A percentile compares a stretch with the other conserved stretches of the same genome.
These are phyloP conservation scores for Potamilus streckersoni DNA, from an alignment of 1,140 invertebrate species.

Conservation along the genomic window DNA sequence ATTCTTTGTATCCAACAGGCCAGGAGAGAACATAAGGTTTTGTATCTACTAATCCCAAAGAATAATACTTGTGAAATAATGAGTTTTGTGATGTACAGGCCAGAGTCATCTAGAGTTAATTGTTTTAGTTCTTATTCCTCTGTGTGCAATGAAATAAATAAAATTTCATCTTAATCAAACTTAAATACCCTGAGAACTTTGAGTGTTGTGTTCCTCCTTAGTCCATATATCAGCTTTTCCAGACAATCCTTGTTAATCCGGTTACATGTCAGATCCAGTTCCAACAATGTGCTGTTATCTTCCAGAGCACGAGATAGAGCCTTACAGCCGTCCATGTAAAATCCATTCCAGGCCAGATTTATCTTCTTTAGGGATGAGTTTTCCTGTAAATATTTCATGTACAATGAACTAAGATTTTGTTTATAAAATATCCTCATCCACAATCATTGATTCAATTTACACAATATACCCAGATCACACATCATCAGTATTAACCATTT, in stretches of 20 bases:
- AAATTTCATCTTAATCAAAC: not conserved
- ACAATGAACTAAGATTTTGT: no score
- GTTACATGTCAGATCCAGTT: slow-evolving; percentile 61
- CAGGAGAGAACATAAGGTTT: no score
- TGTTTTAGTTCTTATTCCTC: no score
- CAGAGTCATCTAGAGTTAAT: no score
- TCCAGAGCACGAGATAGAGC: slow-evolving; percentile 46
- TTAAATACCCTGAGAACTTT: slow-evolving; percentile 39
- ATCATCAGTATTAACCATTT: no score
- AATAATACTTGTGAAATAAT: not conserved
- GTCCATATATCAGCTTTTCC: slow-evolving; percentile 45
- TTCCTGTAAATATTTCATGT: slow-evolving; percentile 32
- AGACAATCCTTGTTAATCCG: slow-evolving; percentile 56
- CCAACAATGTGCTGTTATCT: slow-evolving; percentile 46
- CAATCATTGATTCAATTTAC: no score
- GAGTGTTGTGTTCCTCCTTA: slow-evolving; percentile 50
- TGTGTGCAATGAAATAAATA: no score
- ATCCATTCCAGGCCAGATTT: slow-evolving; percentile 60
- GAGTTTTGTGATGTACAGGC: not conserved
- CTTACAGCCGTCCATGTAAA: slow-evolving; percentile 50
- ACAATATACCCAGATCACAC: no score
- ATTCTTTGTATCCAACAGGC: no score
- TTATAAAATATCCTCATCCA: no score
- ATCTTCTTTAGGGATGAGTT: slow-evolving; percentile 54
- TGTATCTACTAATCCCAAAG: no score